A percentile compares a stretch with the other conserved stretches of the same genome.
phyloP scores from a whole-genome alignment of 1,140 invertebrate genomes.

The Druon quercuslanigerum region DNA sequence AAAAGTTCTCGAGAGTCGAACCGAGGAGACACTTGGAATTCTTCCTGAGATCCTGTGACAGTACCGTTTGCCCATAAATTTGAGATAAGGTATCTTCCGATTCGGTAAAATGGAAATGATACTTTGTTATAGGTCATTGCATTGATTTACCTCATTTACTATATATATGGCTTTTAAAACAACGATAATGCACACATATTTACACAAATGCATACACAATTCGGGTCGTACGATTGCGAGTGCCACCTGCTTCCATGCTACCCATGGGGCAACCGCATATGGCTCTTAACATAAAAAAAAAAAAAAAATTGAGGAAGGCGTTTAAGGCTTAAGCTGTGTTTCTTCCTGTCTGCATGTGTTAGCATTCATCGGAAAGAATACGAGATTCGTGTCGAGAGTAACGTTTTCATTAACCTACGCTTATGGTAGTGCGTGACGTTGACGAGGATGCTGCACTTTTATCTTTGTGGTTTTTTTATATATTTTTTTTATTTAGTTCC shows the following conservation, averaged over 20 bases:
- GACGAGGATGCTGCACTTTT: conserved; percentile 57
- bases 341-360: conserved; percentile 8
- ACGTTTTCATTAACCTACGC: conserved; percentile 61
- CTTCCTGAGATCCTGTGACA: not conserved
- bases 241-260: conserved; percentile 52
- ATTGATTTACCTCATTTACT: conserved; percentile 7
- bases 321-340: not conserved
- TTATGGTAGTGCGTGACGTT: conserved; percentile 61
- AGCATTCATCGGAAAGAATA: conserved; percentile 5
- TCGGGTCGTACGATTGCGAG: conserved; percentile 42
- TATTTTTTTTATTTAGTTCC: conserved; percentile 37
- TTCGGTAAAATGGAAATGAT: conserved; percentile 7
- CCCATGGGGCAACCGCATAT: not conserved
- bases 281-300: not conserved
- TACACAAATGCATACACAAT: not conserved
- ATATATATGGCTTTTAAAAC: not conserved
- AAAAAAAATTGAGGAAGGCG: not conserved
- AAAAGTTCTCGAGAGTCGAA: too few relatives aligned
- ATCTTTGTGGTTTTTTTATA: conserved; percentile 12
- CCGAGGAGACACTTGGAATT: not conserved
- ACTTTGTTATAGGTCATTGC: not conserved
- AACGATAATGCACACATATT: not conserved
- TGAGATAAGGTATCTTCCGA: conserved; percentile 7
- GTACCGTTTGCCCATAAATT: conserved; percentile 17
- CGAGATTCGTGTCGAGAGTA: conserved; percentile 49